phyloP scores from a whole-genome alignment of 2,888 invertebrate species.

The Heliconius charithonia region DNA sequence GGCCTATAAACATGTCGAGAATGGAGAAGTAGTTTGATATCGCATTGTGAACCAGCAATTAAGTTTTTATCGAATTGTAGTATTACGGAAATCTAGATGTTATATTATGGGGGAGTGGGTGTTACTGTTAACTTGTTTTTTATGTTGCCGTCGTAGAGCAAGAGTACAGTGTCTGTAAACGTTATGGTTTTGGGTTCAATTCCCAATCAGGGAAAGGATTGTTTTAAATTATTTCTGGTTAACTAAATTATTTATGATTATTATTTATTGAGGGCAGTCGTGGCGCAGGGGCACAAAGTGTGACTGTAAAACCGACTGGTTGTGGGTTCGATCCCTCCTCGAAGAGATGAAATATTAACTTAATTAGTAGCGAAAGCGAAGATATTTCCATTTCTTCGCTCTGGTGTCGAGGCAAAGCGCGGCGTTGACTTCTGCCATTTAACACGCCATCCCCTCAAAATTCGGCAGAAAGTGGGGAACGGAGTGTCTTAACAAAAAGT shows the following conservation, averaged over 20 bases:
- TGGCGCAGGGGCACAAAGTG: too few species aligned
- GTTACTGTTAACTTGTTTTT: not conserved
- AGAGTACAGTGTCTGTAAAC: not conserved
- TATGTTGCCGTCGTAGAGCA: not conserved
- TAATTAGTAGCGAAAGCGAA: too few species aligned
- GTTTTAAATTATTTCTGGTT: not conserved
- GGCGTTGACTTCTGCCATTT: not conserved
- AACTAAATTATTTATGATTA: too few species aligned
- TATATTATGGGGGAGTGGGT: not conserved
- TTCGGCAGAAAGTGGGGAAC: too few species aligned
- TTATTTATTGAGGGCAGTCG: too few species aligned
- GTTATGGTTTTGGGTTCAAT: not conserved
- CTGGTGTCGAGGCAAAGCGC: too few species aligned
- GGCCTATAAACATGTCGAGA: conserved; percentile 62
- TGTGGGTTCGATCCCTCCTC: too few species aligned
- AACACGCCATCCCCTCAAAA: too few species aligned
- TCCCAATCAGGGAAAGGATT: not conserved
- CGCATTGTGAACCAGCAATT: conserved; percentile 49
- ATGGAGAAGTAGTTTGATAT: conserved; percentile 56
- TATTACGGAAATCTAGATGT: conserved; percentile 12
- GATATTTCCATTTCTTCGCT: too few species aligned
- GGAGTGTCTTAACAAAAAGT: too few species aligned
- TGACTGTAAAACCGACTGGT: too few species aligned
- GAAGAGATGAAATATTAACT: too few species aligned
- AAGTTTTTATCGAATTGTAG: conserved; percentile 35